Conservation (phyloP, 2,797 vertebrate species). For the Spheniscus humboldti region DNA sequence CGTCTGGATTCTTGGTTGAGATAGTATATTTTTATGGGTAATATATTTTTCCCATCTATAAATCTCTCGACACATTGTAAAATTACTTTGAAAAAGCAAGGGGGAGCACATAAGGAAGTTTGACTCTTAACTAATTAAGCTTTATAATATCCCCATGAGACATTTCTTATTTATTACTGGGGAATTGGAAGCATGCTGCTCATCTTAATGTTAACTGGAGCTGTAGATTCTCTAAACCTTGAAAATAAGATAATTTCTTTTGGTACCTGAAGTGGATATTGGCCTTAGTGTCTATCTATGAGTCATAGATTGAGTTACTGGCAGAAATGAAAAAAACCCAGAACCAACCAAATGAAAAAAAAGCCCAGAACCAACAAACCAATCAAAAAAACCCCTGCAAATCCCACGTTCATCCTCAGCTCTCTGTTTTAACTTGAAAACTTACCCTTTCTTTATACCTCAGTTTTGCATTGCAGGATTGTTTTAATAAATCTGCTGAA, state of each 20-base stretch:
- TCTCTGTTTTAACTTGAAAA: background rate
- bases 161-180: background rate
- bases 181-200: background rate
- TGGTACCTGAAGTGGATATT: background rate
- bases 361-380: too few species aligned
- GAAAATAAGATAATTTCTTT: background rate
- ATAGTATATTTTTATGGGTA: background rate
- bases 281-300: background rate
- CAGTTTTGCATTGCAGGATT: background rate
- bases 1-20: background rate
- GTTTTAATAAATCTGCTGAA: background rate
- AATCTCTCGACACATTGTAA: background rate
- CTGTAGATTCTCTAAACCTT: background rate
- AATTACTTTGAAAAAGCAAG: background rate
- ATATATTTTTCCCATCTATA: background rate
- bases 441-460: background rate
- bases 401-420: background rate
- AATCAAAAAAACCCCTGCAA: accelerated
- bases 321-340: background rate
- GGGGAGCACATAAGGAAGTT: background rate
- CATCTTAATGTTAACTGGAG: background rate
- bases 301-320: background rate
- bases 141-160: background rate
- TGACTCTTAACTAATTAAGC: background rate
- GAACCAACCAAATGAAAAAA: background rate